A percentile compares a stretch with the other conserved stretches of the same genome.
Conservation (phyloP, 2,888 invertebrate genomes). For the Drosophila meridiana region DNA sequence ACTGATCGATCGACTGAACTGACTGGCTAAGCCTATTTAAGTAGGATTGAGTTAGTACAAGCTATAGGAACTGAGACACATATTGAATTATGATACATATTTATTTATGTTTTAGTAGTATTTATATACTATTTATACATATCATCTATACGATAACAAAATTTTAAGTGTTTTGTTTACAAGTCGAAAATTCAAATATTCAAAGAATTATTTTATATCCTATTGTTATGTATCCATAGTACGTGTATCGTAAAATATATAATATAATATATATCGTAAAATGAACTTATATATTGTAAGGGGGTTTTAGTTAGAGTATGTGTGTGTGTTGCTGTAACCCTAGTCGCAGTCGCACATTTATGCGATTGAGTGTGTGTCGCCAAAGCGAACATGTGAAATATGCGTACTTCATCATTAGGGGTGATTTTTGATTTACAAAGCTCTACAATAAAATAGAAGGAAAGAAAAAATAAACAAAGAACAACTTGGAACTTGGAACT, state of each 20-base stretch:
- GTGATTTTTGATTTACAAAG: conserved; percentile 66
- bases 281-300: neutral
- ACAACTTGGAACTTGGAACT: conserved; percentile 30
- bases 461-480: conserved; percentile 40
- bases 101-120: too few relatives aligned
- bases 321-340: conserved; percentile 30
- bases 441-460: conserved; percentile 36
- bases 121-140: too few relatives aligned
- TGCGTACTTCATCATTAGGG: conserved; percentile 66
- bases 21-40: too few relatives aligned
- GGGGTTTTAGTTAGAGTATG: neutral
- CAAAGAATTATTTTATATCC: neutral
- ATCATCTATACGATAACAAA: too few relatives aligned
- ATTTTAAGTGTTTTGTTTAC: too few relatives aligned
- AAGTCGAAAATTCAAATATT: too few relatives aligned
- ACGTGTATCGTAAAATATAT: neutral
- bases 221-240: neutral
- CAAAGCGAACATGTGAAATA: conserved; percentile 52
- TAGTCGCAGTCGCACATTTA: conserved; percentile 31
- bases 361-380: conserved; percentile 35
- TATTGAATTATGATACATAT: too few relatives aligned
- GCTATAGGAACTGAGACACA: too few relatives aligned
- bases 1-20: too few relatives aligned
- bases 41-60: too few relatives aligned
- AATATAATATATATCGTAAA: neutral